Evolutionary conservation across 2,113 vertebrate genomes (phyloP).

Genomic region (rabbit (Oryctolagus cuniculus)): mOryCun1.1 NC_091435.1:60392001-60392500

Average conservation of each 20-base stretch:
- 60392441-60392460: not conserved
- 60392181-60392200: slow-evolving; percentile 58
- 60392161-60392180: slow-evolving; percentile 58
- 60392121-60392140: slow-evolving; percentile 62
- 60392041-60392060: slow-evolving; percentile 69
- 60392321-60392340: slow-evolving; percentile 26
- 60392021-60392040: slow-evolving; percentile 69
- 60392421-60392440: slow-evolving; percentile 62
- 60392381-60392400: slow-evolving; percentile 52
- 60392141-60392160: slow-evolving; percentile 53
- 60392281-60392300: slow-evolving; percentile 46
- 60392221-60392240: slow-evolving; percentile 56
- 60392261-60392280: slow-evolving; percentile 32
- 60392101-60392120: slow-evolving; percentile 29
- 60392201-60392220: slow-evolving; percentile 43
- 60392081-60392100: slow-evolving; percentile 66
- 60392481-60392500: slow-evolving; percentile 4
- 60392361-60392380: slow-evolving; percentile 41
- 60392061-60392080: slow-evolving; percentile 54
- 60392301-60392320: slow-evolving; percentile 53
- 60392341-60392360: slow-evolving; percentile 32
- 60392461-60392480: slow-evolving; percentile 3
- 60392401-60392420: slow-evolving; percentile 52
- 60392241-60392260: slow-evolving; percentile 50
- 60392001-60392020: not conserved